phyloP scores from a whole-genome alignment of 2,797 vertebrate species.

The Microctenopoma lineatum region DNA sequence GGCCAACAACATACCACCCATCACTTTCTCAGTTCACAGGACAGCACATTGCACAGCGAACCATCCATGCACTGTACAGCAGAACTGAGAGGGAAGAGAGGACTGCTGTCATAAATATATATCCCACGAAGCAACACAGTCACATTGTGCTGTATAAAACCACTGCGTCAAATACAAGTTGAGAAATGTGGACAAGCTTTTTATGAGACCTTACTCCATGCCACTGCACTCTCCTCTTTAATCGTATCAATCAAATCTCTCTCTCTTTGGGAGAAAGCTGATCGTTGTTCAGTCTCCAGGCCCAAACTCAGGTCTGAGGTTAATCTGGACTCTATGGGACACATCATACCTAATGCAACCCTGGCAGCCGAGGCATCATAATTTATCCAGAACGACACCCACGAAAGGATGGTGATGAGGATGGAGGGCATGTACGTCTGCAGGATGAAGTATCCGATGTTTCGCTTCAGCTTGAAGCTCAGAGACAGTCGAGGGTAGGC shows the following conservation, averaged over 20 bases:
- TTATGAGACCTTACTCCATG: background rate
- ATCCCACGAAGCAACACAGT: conserved; percentile 5
- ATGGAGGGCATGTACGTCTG: conserved; percentile 99
- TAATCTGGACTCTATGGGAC: conserved; percentile 22
- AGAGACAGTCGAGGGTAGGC: conserved; percentile 97
- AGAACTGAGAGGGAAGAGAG: background rate
- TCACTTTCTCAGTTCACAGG: conserved; percentile 7
- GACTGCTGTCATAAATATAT: conserved; percentile 15
- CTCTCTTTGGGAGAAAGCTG: background rate
- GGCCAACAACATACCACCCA: background rate
- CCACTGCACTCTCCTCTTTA: background rate
- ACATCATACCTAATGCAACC: conserved; percentile 95
- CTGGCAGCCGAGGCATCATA: conserved; percentile 98
- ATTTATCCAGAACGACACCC: conserved; percentile 99
- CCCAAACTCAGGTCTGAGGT: conserved; percentile 20
- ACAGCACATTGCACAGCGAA: conserved; percentile 2
- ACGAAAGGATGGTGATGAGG: conserved; percentile 98
- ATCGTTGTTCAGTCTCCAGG: background rate
- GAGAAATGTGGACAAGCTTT: no score
- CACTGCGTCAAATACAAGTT: background rate
- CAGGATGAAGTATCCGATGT: conserved; percentile 99
- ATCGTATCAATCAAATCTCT: background rate
- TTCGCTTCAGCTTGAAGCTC: conserved; percentile 98
- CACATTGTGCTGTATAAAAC: conserved; percentile 4
- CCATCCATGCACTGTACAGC: background rate